Conservation (phyloP, 2,888 invertebrate genomes). For the Polylopha cassiicola region DNA sequence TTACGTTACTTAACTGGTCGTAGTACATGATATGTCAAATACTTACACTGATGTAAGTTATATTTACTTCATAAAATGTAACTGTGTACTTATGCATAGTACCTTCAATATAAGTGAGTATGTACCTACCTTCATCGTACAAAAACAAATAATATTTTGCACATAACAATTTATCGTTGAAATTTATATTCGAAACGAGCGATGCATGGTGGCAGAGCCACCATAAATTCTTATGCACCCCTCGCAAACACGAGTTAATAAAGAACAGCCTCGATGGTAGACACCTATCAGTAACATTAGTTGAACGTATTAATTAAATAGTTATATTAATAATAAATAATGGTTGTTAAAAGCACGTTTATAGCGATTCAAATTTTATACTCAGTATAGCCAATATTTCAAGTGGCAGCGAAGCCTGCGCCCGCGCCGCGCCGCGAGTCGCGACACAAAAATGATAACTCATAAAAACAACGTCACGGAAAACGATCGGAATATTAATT, state of each 20-base stretch:
- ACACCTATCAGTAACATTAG: slow-evolving; percentile 24
- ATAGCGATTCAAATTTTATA: slow-evolving; percentile 65
- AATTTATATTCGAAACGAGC: too few species aligned
- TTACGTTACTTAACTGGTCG: too few species aligned
- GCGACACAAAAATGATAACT: slow-evolving; percentile 75
- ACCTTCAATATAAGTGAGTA: too few species aligned
- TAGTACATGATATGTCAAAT: neutral
- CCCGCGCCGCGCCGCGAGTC: slow-evolving; percentile 37
- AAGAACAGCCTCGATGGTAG: neutral
- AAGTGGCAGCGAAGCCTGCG: slow-evolving; percentile 47
- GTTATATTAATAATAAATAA: slow-evolving; percentile 58
- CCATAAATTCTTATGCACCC: neutral
- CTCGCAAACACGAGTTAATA: neutral
- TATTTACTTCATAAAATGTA: too few species aligned
- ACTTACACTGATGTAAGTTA: neutral
- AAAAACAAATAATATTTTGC: too few species aligned
- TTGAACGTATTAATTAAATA: slow-evolving; percentile 55
- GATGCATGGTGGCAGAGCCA: too few species aligned
- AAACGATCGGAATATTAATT: slow-evolving; percentile 77
- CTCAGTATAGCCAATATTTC: slow-evolving; percentile 62
- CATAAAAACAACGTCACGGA: slow-evolving; percentile 76
- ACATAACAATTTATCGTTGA: too few species aligned
- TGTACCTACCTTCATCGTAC: too few species aligned
- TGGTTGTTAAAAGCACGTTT: slow-evolving; percentile 65
- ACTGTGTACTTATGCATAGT: too few species aligned